Conservation (phyloP, 2,113 vertebrate genomes). For the Prionailurus viverrinus region DNA sequence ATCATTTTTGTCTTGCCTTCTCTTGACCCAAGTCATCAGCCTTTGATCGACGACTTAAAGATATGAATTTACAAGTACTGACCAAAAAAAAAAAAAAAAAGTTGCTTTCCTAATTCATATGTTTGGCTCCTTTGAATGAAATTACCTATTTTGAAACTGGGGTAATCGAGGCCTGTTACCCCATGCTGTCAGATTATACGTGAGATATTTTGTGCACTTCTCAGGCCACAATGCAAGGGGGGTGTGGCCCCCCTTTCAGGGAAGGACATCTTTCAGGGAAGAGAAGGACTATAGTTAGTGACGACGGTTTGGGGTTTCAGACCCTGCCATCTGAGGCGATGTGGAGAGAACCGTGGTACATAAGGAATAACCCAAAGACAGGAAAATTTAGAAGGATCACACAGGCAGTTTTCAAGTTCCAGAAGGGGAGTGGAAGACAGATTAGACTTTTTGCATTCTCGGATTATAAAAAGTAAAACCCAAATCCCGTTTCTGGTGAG, state of each 20-base stretch:
- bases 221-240: not conserved
- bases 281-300: not conserved
- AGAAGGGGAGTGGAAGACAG: not conserved
- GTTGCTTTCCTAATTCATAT: not conserved
- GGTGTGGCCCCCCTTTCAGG: rapidly evolving
- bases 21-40: not conserved
- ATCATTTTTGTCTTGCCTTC: not conserved
- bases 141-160: not conserved
- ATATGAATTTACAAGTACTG: not conserved
- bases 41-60: not conserved
- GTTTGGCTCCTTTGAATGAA: not conserved
- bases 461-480: not conserved
- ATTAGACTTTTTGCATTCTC: not conserved
- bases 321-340: not conserved
- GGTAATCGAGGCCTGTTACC: not conserved
- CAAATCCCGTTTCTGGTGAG: not conserved
- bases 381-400: not conserved
- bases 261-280: not conserved
- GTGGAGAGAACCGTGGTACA: not conserved
- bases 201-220: not conserved
- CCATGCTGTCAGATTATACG: not conserved
- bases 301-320: not conserved
- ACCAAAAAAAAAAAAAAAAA: not conserved
- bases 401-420: not conserved
- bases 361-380: not conserved